Evolutionary conservation across 2,113 vertebrate species (phyloP).

Genomic region (Xiphorhynchus elegans): DNA sequence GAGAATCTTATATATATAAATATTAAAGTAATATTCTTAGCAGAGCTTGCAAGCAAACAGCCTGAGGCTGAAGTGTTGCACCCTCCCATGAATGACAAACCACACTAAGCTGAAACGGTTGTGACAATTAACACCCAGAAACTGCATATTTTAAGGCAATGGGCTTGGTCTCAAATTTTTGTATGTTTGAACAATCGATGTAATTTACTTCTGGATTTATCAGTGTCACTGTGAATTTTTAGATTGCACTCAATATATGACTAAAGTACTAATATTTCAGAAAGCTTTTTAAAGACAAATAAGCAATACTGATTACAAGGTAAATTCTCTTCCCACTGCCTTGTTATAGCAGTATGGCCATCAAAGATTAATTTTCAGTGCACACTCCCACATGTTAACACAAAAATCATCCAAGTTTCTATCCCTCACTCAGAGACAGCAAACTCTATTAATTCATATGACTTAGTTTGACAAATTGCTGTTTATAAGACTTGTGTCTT

Average conservation of each 20-base stretch:
- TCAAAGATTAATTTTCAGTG: neutral
- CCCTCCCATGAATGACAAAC: neutral
- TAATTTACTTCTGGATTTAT: neutral
- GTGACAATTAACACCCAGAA: neutral
- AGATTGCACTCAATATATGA: neutral
- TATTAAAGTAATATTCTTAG: no score
- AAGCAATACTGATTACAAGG: neutral
- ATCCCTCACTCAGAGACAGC: neutral
- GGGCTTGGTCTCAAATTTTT: neutral
- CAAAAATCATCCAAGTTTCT: neutral
- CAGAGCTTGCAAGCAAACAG: no score
- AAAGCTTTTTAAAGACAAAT: neutral
- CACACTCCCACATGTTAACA: neutral
- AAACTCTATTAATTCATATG: neutral
- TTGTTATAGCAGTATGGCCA: neutral
- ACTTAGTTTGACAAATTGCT: constrained; percentile 13
- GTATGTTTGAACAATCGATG: neutral
- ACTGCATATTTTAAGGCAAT: neutral
- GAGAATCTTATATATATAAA: no score
- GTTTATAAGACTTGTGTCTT: neutral
- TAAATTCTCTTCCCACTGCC: neutral
- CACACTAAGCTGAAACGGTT: neutral
- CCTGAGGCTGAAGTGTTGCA: no score
- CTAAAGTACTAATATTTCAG: neutral
- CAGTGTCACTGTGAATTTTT: neutral